Base-by-base conservation (phyloP, 37 sponge, comb jelly and placozoan genomes). In the Ephydatia muelleri region DNA sequence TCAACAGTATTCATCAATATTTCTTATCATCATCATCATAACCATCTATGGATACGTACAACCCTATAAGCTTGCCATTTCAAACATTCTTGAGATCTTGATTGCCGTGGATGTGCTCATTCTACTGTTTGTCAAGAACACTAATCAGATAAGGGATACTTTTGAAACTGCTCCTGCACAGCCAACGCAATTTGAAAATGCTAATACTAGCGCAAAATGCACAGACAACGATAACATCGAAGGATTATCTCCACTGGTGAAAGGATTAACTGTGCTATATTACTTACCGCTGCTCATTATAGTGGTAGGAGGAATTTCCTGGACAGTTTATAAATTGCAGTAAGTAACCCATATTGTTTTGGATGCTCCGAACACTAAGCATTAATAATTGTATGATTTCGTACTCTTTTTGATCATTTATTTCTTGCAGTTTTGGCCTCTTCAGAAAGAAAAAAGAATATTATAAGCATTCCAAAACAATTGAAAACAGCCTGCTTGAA, bases 71-170 rank as follows among this genome's bases (percentile, higher is more conserved):
- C 28, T 49, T 8, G n/a, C 4, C 4, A 14, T 49, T 40, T 34
- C 76, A 22, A 88, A 88, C 64, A 48, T 81, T n/a, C 43, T 92
- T 38, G 88, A 87, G 14, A 36, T 92, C 3, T 36, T 84, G 25
- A 76, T 91, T n/a, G 78, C 38, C 13, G 28, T 82, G 25, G 49
- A 85, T 79, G 23, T 85, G 0, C 29, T 86, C 22, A 33, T 72
- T 5, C 36, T 83, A 13, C 48, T 88, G 36, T 65, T 88, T 2
- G 65, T 88, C 25, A 72, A 73, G 28, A 49, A 70, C 65, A 82
- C 83, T 6, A 57, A 67, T 12, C 22, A 23, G 2, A 2, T 87
- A 5, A 25, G 13, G 2, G 79, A 85, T 1, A 57, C 48, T 39
- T 26, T 40, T 12, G n/a, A 48, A n/a, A 6, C 3, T 9, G 9